phyloP scores from a whole-genome alignment of 2,113 vertebrate species.

The Orthonyx spaldingii region DNA sequence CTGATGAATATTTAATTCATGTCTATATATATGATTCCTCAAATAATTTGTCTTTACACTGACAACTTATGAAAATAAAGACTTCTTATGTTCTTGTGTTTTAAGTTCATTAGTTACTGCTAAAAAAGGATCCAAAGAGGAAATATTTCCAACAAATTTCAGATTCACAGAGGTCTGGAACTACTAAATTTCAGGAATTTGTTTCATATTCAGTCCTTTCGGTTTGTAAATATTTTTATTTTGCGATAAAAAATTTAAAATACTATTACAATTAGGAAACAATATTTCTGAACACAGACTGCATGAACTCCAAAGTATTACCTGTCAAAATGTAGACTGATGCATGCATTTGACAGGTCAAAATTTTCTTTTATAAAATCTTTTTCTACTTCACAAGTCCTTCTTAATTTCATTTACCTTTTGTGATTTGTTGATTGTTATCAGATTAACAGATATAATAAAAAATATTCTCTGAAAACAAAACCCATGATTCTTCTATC shows the following conservation, averaged over 20 bases:
- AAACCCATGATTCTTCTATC: fast-evolving
- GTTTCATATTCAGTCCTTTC: neutral
- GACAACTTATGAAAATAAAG: neutral
- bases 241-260: neutral
- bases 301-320: neutral
- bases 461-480: neutral
- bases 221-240: neutral
- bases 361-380: neutral
- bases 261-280: neutral
- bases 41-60: neutral
- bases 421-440: neutral
- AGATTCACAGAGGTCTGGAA: neutral
- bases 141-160: neutral
- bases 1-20: neutral
- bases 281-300: neutral
- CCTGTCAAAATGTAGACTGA: neutral
- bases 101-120: neutral
- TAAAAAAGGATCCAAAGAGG: neutral
- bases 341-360: neutral
- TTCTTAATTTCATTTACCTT: neutral
- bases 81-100: neutral
- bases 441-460: neutral
- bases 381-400: neutral
- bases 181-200: neutral
- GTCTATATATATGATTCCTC: neutral